These are phyloP conservation scores for Acromyrmex echinatior DNA, from an alignment of 1,140 invertebrate genomes.

Conservation along the genomic window DNA sequence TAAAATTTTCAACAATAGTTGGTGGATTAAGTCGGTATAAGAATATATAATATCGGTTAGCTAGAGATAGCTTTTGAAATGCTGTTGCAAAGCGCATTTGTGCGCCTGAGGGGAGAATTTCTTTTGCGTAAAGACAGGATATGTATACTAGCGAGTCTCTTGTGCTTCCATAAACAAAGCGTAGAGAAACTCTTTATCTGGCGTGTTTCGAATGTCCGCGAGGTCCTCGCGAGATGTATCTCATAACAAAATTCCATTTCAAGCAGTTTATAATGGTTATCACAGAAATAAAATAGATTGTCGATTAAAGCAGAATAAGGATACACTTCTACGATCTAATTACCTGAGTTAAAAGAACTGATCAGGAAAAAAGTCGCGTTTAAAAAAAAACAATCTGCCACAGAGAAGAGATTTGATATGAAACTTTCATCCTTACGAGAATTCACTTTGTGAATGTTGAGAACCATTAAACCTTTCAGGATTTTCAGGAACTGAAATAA, in stretches of 20 bases:
- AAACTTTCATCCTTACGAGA: neutral
- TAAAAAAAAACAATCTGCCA: neutral
- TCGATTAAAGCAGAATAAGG: slow-evolving; percentile 15
- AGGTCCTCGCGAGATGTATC: neutral
- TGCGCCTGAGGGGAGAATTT: slow-evolving; percentile 17
- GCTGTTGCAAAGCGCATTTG: neutral
- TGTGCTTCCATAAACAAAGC: slow-evolving; percentile 36
- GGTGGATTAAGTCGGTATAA: slow-evolving; percentile 17
- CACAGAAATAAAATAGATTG: slow-evolving; percentile 32
- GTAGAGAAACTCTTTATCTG: slow-evolving; percentile 50
- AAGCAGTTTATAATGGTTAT: neutral
- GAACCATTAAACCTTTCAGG: neutral
- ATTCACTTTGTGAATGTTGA: slow-evolving; percentile 20
- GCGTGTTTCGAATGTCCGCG: slow-evolving; percentile 30
- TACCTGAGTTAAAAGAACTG: neutral
- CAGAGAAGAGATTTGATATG: neutral
- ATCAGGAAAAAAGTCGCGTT: neutral
- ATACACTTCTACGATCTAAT: slow-evolving; percentile 7
- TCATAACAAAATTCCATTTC: slow-evolving; percentile 15
- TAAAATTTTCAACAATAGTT: slow-evolving; percentile 4
- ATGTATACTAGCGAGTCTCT: slow-evolving; percentile 6
- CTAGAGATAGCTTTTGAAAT: slow-evolving; percentile 38
- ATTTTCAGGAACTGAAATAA: neutral
- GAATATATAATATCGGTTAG: slow-evolving; percentile 1
- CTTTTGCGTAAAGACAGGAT: slow-evolving; percentile 21